Conservation (phyloP, 2,113 vertebrate genomes). For the Urocitellus parryii region DNA sequence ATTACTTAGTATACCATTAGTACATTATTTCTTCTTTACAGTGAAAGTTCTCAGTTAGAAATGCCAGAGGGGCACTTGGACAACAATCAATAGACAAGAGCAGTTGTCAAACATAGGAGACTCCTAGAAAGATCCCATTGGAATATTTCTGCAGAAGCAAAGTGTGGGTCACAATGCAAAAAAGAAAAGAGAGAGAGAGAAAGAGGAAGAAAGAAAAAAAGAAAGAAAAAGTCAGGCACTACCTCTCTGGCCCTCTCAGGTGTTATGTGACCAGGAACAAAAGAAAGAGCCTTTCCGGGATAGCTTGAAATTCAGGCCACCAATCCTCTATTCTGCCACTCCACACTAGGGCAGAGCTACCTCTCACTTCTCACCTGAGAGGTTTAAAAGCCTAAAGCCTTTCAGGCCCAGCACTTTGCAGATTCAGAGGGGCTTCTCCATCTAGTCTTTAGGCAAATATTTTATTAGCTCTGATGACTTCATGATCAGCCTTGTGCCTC, state of each 20-base stretch:
- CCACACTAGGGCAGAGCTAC: not conserved
- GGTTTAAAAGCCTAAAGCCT: constrained; percentile 5
- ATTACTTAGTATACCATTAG: not conserved
- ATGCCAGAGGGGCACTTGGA: not conserved
- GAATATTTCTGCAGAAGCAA: not conserved
- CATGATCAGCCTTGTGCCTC: not conserved
- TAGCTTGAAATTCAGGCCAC: not conserved
- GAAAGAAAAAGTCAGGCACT: not conserved
- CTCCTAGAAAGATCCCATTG: not conserved
- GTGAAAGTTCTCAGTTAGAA: not conserved
- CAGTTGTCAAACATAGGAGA: no score
- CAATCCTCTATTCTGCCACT: accelerated
- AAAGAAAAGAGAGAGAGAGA: no score
- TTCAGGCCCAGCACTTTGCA: not conserved
- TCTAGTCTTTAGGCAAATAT: constrained; percentile 60
- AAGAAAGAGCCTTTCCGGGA: not conserved
- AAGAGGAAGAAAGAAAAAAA: no score
- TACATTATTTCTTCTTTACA: not conserved
- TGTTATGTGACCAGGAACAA: not conserved
- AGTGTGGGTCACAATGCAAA: not conserved
- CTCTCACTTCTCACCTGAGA: not conserved
- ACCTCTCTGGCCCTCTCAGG: not conserved
- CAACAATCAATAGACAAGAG: not conserved
- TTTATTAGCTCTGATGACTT: constrained; percentile 54
- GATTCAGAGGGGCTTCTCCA: not conserved